Evolutionary conservation across 30 jellyfish, hydroid and myxozoan species (phyloP).

Genomic region (Turritopsis rubra): DNA sequence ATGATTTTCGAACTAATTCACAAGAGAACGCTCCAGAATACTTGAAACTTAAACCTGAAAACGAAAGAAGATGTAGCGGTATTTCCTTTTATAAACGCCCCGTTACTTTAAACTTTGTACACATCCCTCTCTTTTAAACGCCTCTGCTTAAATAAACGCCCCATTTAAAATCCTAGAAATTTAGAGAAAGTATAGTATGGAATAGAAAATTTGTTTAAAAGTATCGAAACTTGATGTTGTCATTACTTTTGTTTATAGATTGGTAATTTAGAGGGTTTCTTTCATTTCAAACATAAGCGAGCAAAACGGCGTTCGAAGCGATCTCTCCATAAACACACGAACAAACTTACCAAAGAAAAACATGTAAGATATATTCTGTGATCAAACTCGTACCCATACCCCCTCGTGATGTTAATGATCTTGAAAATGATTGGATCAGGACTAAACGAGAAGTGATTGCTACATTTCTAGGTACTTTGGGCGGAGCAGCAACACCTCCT

Average conservation of each 20-base stretch:
- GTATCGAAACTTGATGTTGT: not conserved
- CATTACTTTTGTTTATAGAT: constrained; percentile 41
- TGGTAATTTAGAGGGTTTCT: constrained; percentile 86
- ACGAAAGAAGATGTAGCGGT: no score
- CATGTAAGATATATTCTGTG: not conserved
- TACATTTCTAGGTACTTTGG: constrained; percentile 81
- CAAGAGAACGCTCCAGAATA: no score
- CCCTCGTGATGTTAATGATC: not conserved
- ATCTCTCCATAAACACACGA: constrained; percentile 53
- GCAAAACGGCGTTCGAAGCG: constrained; percentile 59
- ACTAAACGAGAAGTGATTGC: no score
- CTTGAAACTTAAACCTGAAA: no score
- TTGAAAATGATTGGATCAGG: not conserved
- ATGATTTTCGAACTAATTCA: no score
- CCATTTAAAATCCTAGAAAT: no score
- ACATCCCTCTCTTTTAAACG: no score
- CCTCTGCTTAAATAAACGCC: no score
- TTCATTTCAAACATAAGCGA: constrained; percentile 84
- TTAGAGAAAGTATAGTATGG: no score
- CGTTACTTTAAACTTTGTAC: no score
- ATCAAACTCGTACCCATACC: not conserved
- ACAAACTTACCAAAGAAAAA: constrained; percentile 29
- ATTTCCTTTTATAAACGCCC: no score
- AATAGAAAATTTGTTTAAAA: no score
- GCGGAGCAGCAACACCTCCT: constrained; percentile 95